phyloP scores from a whole-genome alignment of 2,797 vertebrate species.

The Uromys caudimaculatus region DNA sequence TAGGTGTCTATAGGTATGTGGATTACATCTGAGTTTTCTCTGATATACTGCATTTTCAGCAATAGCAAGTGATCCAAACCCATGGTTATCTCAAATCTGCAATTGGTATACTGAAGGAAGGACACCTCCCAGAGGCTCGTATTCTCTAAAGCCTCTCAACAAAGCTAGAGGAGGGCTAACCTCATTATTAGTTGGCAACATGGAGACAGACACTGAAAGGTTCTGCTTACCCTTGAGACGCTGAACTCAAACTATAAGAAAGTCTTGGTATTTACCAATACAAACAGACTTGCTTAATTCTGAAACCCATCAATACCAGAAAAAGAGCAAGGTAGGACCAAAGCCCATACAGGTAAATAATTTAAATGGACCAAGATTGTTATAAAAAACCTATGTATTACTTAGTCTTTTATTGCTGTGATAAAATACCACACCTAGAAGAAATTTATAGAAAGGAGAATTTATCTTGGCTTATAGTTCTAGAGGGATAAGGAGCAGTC shows the following conservation, averaged over 20 bases:
- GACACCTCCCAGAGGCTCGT: not conserved
- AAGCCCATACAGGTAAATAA: not conserved
- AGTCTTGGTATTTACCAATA: not conserved
- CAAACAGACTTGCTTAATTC: not conserved
- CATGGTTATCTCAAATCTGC: not conserved
- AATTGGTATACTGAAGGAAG: not conserved
- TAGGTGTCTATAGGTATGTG: not conserved
- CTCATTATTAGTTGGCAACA: not conserved
- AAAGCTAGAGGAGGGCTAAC: not conserved
- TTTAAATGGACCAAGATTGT: not conserved
- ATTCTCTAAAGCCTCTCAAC: no score
- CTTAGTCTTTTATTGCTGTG: not conserved
- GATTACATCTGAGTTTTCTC: not conserved
- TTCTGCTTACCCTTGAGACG: not conserved
- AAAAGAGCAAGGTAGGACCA: not conserved
- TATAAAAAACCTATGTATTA: no score
- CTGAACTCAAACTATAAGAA: not conserved
- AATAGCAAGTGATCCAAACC: not conserved
- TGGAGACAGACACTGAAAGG: not conserved
- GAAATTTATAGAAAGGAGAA: not conserved
- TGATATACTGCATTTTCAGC: not conserved
- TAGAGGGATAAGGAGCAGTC: not conserved
- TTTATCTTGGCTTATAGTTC: not conserved
- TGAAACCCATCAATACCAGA: not conserved
- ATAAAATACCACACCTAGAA: not conserved